Evolutionary conservation across 92 coral and sea anemone species (phyloP).

Genomic region (Galaxea fascicularis): DNA sequence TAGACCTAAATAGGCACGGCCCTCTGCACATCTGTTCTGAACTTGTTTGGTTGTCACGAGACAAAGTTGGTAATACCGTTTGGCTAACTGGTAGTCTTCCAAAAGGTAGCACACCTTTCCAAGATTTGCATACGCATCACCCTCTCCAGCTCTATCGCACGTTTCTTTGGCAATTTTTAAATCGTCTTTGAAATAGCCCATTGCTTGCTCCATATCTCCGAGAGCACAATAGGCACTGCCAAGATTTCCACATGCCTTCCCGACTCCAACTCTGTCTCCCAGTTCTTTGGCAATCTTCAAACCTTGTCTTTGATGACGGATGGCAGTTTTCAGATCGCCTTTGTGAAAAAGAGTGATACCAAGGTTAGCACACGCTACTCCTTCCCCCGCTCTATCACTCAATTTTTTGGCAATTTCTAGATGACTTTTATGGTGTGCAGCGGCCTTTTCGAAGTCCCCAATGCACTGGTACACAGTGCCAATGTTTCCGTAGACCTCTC

Average conservation of each 20-base stretch:
- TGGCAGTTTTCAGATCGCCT: not conserved
- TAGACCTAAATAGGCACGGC: not conserved
- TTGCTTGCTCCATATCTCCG: not conserved
- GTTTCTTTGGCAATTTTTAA: conserved; percentile 8
- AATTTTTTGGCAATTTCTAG: not conserved
- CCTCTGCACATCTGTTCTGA: too few relatives aligned
- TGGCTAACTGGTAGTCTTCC: too few relatives aligned
- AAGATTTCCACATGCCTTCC: not conserved
- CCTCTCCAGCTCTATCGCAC: conserved; percentile 14
- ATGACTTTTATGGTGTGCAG: not conserved
- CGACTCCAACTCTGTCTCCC: not conserved
- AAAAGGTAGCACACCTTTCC: too few relatives aligned
- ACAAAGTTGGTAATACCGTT: too few relatives aligned
- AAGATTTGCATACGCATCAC: too few relatives aligned
- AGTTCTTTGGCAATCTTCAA: not conserved
- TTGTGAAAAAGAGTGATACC: not conserved
- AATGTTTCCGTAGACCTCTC: not conserved
- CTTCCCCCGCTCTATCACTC: not conserved
- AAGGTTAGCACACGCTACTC: not conserved
- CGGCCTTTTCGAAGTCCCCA: not conserved
- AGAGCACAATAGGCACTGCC: not conserved
- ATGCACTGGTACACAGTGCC: not conserved
- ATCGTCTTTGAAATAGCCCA: not conserved
- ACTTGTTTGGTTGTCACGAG: too few relatives aligned
- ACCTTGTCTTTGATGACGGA: not conserved